A percentile compares a stretch with the other conserved stretches of the same genome.
Conservation (phyloP, 1,140 invertebrate genomes). For the Drosophila melanica region DNA sequence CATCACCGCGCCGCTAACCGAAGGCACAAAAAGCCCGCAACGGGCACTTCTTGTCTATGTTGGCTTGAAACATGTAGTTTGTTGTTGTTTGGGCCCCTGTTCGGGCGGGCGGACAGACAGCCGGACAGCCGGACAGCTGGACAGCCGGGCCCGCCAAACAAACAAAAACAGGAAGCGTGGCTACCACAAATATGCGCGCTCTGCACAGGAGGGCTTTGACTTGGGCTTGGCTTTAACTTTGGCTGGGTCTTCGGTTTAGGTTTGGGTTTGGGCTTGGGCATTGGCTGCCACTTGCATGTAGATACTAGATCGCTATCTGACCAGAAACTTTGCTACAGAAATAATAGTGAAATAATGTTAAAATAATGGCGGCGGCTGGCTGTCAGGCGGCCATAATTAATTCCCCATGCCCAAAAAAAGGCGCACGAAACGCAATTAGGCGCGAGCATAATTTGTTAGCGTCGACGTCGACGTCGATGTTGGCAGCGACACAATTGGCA, state of each 20-base stretch:
- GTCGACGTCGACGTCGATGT: slow-evolving; percentile 6
- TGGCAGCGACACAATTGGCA: slow-evolving; percentile 35
- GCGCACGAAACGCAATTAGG: slow-evolving; percentile 75
- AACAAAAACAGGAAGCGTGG: slow-evolving; percentile 82
- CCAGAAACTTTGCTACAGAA: slow-evolving; percentile 55
- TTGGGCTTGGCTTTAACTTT: slow-evolving; percentile 13
- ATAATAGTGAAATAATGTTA: slow-evolving; percentile 59
- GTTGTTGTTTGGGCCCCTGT: not conserved
- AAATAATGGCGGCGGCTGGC: slow-evolving; percentile 72
- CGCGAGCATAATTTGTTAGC: slow-evolving; percentile 67
- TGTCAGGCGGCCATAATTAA: slow-evolving; percentile 76
- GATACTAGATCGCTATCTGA: slow-evolving; percentile 75
- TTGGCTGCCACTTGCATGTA: slow-evolving; percentile 63
- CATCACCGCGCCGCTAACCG: slow-evolving; percentile 77
- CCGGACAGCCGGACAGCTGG: slow-evolving; percentile 19
- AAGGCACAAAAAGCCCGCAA: slow-evolving; percentile 60
- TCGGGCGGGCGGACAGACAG: slow-evolving; percentile 16
- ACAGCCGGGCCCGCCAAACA: slow-evolving; percentile 47
- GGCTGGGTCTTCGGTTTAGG: slow-evolving; percentile 31
- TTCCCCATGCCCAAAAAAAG: slow-evolving; percentile 65
- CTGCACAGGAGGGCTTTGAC: slow-evolving; percentile 49
- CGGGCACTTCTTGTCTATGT: slow-evolving; percentile 75
- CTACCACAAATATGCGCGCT: slow-evolving; percentile 78
- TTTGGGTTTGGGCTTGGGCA: slow-evolving; percentile 24
- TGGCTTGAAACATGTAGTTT: slow-evolving; percentile 11